Evolutionary conservation across 2,888 invertebrate genomes (phyloP).

Genomic region (Acleris emargana): DNA sequence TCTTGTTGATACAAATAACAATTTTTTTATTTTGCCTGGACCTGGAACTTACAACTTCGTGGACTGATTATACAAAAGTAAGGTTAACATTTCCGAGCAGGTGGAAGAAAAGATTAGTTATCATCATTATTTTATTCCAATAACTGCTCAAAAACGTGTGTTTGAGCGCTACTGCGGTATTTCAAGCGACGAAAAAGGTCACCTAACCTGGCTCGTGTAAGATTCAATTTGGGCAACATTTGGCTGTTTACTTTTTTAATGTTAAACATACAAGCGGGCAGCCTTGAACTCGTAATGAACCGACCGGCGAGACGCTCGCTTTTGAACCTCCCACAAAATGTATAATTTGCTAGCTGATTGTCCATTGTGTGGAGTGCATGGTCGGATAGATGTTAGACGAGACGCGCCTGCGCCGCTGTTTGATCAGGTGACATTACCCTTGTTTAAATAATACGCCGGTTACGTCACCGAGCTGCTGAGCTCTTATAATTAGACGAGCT

Average conservation of each 20-base stretch:
- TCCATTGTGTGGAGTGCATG: slow-evolving; percentile 53
- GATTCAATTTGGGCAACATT: slow-evolving; percentile 23
- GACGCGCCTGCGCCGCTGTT: slow-evolving; percentile 41
- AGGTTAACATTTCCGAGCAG: no score
- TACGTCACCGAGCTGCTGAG: slow-evolving; percentile 17
- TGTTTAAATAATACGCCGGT: slow-evolving; percentile 25
- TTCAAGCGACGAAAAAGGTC: slow-evolving; percentile 3
- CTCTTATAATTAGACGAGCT: slow-evolving; percentile 14
- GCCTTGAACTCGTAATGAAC: slow-evolving; percentile 67
- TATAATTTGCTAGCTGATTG: slow-evolving; percentile 57
- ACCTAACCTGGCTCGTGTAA: slow-evolving; percentile 16
- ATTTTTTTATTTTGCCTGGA: no score
- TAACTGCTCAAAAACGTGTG: no score
- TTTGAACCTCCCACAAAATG: slow-evolving; percentile 58
- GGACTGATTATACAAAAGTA: no score
- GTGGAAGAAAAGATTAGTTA: no score
- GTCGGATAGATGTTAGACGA: slow-evolving; percentile 46
- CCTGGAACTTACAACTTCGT: no score
- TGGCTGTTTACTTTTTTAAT: slow-evolving; percentile 23
- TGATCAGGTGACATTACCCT: slow-evolving; percentile 41
- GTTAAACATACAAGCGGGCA: slow-evolving; percentile 42
- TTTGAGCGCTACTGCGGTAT: neutral
- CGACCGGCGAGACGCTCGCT: slow-evolving; percentile 45
- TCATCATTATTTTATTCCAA: no score
- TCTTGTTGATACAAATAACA: no score